Evolutionary conservation across 2,113 vertebrate species (phyloP), one percentile per base, ranked within the genome.

Genomic region (Oenanthe oenanthe): DNA sequence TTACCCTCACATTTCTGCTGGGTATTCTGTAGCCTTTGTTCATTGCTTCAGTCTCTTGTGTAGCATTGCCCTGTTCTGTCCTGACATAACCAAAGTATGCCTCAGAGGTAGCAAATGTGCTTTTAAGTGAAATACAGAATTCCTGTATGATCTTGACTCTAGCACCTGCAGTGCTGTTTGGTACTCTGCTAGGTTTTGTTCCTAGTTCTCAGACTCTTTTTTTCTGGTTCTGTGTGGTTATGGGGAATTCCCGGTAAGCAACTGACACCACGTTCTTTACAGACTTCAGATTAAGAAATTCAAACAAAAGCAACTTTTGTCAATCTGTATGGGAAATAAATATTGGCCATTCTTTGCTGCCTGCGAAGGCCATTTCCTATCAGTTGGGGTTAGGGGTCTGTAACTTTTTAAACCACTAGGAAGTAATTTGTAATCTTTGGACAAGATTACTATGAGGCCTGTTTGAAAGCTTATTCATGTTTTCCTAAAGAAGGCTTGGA

Each of bases 371-470:
- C 28, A 4, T 88, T 94, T 95, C 92, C 88, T 97, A 92, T 96
- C 92, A 86, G 71, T 72, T 94, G 85, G 60, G 43, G 21, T 58
- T 92, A 80, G 79, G 96, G 90, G 82, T 96, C 85, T 94, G 71
- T 92, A 81, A 86, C 65, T 92, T 90, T 93, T 94, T 91, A 81
- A 96, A 96, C 51, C n/a, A 31, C 83, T 88, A 93, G 93, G 95
- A 96, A 96, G 93, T 93, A 96, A 95, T 94, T 94, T 95, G 95
- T 97, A 95, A 94, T 95, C 92, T 90, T 97, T 96, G 95, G 96
- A 95, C 85, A 83, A 81, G 90, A 95, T 96, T 93, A 63, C 72
- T 38, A 0, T 85, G 88, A 92, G 72, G 60, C 85, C 76, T 10
- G 1, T 92, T 93, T 92, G 85, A 81, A 96, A 88, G 85, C 65